phyloP scores from a whole-genome alignment of 2,113 vertebrate species.

The Neolamprologus modestus region DNA sequence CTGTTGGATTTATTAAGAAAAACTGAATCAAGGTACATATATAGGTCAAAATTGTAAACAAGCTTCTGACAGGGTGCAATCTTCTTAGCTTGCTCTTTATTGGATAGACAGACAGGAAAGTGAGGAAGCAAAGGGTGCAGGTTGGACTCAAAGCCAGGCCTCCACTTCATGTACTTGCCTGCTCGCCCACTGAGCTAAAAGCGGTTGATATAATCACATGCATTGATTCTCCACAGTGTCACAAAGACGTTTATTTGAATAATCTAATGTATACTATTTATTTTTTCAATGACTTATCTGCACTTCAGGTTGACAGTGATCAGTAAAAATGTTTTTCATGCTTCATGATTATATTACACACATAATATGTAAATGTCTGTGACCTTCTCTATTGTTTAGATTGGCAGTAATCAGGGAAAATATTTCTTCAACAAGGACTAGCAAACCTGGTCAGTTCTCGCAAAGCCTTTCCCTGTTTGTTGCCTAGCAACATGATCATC shows the following conservation, averaged over 20 bases:
- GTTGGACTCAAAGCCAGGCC: neutral
- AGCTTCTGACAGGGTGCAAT: neutral
- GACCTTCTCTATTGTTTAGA: neutral
- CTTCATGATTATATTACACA: neutral
- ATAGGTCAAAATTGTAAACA: neutral
- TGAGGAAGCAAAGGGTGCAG: neutral
- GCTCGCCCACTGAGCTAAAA: neutral
- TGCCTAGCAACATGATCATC: neutral
- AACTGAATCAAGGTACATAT: neutral
- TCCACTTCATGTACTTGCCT: neutral
- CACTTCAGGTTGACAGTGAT: neutral
- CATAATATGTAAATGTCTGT: neutral
- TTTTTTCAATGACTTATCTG: neutral
- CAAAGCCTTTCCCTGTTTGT: neutral
- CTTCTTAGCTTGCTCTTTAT: neutral
- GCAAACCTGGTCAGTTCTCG: neutral
- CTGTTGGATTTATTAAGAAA: neutral
- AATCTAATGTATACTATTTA: neutral
- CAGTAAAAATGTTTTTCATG: neutral
- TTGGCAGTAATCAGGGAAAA: neutral
- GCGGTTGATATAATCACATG: neutral
- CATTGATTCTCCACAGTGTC: neutral
- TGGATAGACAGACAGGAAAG: neutral
- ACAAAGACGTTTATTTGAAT: neutral
- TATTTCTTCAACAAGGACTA: neutral